Evolutionary conservation across 2,113 vertebrate species (phyloP), one percentile per base, ranked within the genome.

Genomic region (Tachysurus vachellii): DNA sequence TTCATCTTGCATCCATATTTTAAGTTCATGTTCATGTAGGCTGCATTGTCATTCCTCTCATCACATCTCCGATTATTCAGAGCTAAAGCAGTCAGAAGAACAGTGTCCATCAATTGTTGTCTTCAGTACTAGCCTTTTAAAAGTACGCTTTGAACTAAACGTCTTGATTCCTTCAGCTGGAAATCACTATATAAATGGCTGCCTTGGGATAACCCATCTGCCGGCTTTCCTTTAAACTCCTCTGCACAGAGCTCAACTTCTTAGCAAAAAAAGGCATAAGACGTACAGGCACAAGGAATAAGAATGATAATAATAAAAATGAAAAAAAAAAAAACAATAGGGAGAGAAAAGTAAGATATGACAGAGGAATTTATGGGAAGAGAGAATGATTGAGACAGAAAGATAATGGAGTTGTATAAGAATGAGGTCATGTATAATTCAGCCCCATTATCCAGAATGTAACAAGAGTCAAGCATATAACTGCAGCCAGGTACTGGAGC

Each of bases 391-490:
- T 82, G 70, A 89, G 62, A 64, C 59, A 66, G 73, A 86, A 80
- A 61, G 36, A 71, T 53, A 85, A 36, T 82, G 44, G 81, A 53
- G 87, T 87, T 88, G 91, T 85, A 87, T 86, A 91, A 92, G 90
- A 89, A 91, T 90, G 71, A 91, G 91, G 88, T 93, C 91, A 94
- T 95, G 91, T 93, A 94, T 95, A 94, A 95, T 95, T 95, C 86
- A 95, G 89, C 80, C 81, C 89, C 79, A 87, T 91, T 91, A 90
- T 91, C 83, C 76, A 90, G 76, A 84, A 89, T 89, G 92, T 91
- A 94, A 95, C 91, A 84, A 84, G 92, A 94, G 85, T 88, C 90
- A 42, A 88, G 80, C 31, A 50, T 81, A 90, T 88, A 44, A 92
- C 83, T 88, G 90, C 87, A 88, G 80, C 59, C 84, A 85, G 84